Evolutionary conservation across 2,113 vertebrate species (phyloP).

Genomic region (Brienomyrus brachyistius): DNA sequence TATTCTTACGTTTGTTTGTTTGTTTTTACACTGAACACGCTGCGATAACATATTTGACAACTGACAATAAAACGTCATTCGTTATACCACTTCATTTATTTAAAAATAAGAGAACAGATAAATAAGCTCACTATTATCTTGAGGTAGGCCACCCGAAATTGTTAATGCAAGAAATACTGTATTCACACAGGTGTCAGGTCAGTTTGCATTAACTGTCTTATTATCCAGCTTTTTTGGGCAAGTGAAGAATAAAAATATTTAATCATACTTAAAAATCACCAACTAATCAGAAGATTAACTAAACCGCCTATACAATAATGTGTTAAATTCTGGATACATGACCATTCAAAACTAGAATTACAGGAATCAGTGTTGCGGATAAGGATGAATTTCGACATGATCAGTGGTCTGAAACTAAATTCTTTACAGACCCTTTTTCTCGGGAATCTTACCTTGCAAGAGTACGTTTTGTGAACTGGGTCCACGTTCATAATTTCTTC

Average conservation of each 20-base stretch:
- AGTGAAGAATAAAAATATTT: background rate
- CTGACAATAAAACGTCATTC: background rate
- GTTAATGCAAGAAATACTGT: background rate
- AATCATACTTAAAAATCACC: background rate
- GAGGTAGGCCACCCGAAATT: background rate
- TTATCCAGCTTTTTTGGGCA: background rate
- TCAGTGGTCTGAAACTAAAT: background rate
- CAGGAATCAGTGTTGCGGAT: background rate
- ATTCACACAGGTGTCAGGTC: background rate
- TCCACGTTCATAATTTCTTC: conserved; percentile 95
- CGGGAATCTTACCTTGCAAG: conserved; percentile 78
- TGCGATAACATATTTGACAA: background rate
- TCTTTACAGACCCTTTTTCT: background rate
- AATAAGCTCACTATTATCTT: background rate
- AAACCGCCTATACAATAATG: background rate
- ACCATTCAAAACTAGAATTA: background rate
- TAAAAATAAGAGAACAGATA: background rate
- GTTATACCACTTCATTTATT: background rate
- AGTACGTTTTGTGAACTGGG: conserved; percentile 92
- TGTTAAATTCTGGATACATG: background rate
- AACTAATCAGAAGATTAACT: background rate
- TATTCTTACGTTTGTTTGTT: background rate
- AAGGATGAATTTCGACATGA: background rate
- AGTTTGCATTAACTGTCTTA: no score
- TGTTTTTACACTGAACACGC: background rate